Base-by-base conservation (phyloP, 2,888 invertebrate genomes). In the Xylota sylvarum region DNA sequence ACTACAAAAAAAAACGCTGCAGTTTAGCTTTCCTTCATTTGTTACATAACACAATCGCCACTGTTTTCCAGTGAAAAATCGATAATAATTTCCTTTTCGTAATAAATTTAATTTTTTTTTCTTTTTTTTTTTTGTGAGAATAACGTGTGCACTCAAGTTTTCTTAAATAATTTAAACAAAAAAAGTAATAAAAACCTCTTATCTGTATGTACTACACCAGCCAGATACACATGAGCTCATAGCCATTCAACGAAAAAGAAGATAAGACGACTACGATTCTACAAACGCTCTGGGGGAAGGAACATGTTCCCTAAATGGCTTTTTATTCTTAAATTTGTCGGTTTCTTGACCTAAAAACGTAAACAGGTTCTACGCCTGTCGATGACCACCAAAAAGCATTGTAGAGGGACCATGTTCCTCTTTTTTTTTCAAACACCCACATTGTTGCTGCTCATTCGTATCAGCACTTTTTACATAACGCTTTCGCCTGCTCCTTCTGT, bases 381-480 rank as follows among this genome's bases (percentile, higher is more conserved):
- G 14, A 10, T 46, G 62, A 46, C 27, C 14, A 48, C 40, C n/a
- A 14, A 52, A n/a, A 52, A 52, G 52, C 7, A 3, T 19, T 7
- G 48, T 5, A 12, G 30, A 14, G 14, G 46, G 17, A 14, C 9
- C 14, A 17, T 10, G 5, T 35, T 17, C 19, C 6, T 37, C 14
- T 17, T 17, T 58, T 58, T 37, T 23, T 35, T 60, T 5, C 4
- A 35, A 35, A 19, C 58, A 40, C 23, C 35, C 32, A 65, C 23
- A 30, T 7, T 46, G 43, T 4, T 14, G 4, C 2, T 46, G 4
- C 32, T 19, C 37, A 3, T 30, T 30, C 14, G 12, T 56, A 67
- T 40, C 10, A 60, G 12, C 48, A 67, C 35, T n/a, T 46, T 85
- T 85, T 85, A 85, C 40, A 81, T 85, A 85, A 85, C 65, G 40